Evolutionary conservation across 1,140 invertebrate genomes (phyloP).

Genomic region (Zophobas atratus): DNA sequence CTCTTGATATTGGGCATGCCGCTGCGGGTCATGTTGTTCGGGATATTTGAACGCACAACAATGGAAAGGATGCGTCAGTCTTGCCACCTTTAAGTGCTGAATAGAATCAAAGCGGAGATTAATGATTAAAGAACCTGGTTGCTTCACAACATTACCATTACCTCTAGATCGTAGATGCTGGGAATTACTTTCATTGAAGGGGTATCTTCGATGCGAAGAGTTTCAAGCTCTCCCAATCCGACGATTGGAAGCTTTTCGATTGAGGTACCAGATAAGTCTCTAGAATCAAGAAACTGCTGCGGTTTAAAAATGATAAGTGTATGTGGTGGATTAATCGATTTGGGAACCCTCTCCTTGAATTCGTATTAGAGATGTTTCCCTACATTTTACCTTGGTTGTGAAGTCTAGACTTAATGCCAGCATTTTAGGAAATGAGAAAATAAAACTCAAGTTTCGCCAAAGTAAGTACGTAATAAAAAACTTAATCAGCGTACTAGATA

Average conservation of each 20-base stretch:
- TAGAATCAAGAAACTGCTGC: slow-evolving; percentile 65
- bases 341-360: slow-evolving; percentile 1
- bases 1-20: slow-evolving; percentile 73
- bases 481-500: no score
- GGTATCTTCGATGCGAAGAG: slow-evolving; percentile 80
- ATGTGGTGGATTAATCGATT: slow-evolving; percentile 1
- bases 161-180: slow-evolving; percentile 85
- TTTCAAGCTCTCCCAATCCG: slow-evolving; percentile 81
- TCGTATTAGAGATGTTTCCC: no score
- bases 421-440: no score
- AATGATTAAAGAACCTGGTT: background rate
- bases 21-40: slow-evolving; percentile 80
- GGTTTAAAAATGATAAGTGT: slow-evolving; percentile 47
- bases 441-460: no score
- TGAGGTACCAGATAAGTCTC: slow-evolving; percentile 82
- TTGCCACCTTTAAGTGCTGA: slow-evolving; percentile 69
- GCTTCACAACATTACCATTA: slow-evolving; percentile 64
- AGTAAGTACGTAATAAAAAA: no score
- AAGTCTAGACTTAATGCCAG: no score
- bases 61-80: slow-evolving; percentile 89
- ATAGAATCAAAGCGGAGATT: slow-evolving; percentile 44
- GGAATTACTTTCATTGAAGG: slow-evolving; percentile 84
- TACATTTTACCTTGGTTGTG: no score
- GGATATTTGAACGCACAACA: slow-evolving; percentile 92
- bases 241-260: slow-evolving; percentile 81